Conservation (phyloP, 2,888 invertebrate species). For the Heliconius hortense region DNA sequence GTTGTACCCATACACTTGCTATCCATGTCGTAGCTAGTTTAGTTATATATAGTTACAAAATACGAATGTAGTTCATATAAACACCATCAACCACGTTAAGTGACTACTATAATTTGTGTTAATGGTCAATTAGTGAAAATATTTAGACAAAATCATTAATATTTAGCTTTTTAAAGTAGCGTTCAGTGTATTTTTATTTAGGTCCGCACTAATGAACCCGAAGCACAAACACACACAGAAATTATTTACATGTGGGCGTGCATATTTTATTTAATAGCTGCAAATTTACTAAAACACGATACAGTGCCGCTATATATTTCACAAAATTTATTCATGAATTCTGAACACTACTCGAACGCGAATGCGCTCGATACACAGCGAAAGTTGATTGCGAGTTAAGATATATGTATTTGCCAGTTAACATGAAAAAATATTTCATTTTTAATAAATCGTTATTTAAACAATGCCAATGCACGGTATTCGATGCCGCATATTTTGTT, state of each 20-base stretch:
- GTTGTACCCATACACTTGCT: not conserved
- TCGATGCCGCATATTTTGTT: not conserved
- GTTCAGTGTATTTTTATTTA: constrained; percentile 22
- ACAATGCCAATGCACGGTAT: not conserved
- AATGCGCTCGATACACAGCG: constrained; percentile 5
- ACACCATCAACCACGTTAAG: not conserved
- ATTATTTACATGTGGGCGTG: constrained; percentile 18
- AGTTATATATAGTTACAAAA: not conserved
- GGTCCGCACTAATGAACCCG: constrained; percentile 31
- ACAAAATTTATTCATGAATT: constrained; percentile 20
- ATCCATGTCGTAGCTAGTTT: not conserved
- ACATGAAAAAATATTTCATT: constrained; percentile 15
- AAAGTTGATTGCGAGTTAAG: constrained; percentile 19
- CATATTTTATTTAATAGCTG: constrained; percentile 26
- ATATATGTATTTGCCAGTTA: constrained; percentile 21
- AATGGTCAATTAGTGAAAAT: constrained; percentile 27
- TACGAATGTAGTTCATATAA: too few species aligned
- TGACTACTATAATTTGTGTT: not conserved
- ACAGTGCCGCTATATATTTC: constrained; percentile 16
- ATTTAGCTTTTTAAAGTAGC: constrained; percentile 20
- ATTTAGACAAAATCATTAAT: constrained; percentile 19
- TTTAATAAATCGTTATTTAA: constrained; percentile 19
- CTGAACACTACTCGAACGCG: constrained; percentile 19
- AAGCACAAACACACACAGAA: constrained; percentile 18
- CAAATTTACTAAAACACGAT: constrained; percentile 27